Conservation (phyloP, 37 sponge, comb jelly and placozoan genomes). For the Beroe forskalii region DNA sequence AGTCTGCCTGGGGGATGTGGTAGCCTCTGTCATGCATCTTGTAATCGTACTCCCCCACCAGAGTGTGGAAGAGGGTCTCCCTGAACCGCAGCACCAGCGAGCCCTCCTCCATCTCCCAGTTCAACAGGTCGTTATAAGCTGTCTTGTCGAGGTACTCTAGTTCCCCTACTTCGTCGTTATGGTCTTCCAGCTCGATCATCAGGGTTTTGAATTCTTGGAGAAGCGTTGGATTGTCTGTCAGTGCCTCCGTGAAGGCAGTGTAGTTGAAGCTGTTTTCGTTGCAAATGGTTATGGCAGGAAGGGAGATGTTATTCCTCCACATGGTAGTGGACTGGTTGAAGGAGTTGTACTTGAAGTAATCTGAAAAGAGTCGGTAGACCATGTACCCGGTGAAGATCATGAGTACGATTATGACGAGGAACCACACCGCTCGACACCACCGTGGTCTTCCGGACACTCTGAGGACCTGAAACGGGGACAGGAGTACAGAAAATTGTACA, state of each 20-base stretch:
- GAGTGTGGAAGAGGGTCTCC: background rate
- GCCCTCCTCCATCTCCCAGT: conserved; percentile 1
- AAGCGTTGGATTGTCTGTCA: background rate
- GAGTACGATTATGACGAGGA: background rate
- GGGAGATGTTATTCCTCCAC: conserved; percentile 33
- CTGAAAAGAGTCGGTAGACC: conserved; percentile 33
- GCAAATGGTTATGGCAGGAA: conserved; percentile 63
- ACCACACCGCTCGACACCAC: conserved; percentile 10
- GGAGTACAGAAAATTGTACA: no score
- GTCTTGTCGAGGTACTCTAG: background rate
- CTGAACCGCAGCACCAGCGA: background rate
- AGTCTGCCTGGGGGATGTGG: background rate
- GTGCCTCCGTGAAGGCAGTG: background rate
- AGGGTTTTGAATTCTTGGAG: background rate
- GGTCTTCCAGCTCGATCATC: background rate
- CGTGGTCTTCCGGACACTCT: background rate
- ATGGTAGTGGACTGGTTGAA: background rate
- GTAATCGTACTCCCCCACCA: conserved; percentile 48
- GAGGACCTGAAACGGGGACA: background rate
- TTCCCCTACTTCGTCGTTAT: background rate
- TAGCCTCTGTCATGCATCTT: background rate
- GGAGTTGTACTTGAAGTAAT: conserved; percentile 44
- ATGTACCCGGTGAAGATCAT: conserved; percentile 33
- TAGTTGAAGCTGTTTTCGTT: conserved; percentile 5
- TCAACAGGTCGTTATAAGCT: background rate